Conservation (phyloP, 2,888 invertebrate species). For the Halocaridina rubra region DNA sequence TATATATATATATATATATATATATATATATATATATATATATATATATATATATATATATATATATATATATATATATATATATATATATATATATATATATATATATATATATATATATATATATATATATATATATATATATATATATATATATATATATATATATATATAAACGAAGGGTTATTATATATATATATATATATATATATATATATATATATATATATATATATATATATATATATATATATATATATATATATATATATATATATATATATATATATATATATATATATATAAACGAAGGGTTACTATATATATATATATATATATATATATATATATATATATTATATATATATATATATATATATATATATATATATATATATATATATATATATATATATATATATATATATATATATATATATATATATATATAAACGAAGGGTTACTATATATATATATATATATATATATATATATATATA, state of each 20-base stretch:
- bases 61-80: slow-evolving; percentile 4
- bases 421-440: not conserved
- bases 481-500: slow-evolving; percentile 3
- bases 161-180: slow-evolving; percentile 22
- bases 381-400: slow-evolving; percentile 30
- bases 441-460: no score
- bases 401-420: slow-evolving; percentile 33
- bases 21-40: not conserved
- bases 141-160: slow-evolving; percentile 14
- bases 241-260: slow-evolving; percentile 8
- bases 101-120: slow-evolving; percentile 24
- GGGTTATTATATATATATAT: not conserved
- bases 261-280: slow-evolving; percentile 8
- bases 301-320: no score
- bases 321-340: no score
- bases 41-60: not conserved
- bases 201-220: not conserved
- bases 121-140: slow-evolving; percentile 31
- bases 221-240: not conserved
- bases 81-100: slow-evolving; percentile 18
- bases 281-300: slow-evolving; percentile 2
- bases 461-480: no score
- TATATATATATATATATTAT: slow-evolving; percentile 20
- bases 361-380: slow-evolving; percentile 25
- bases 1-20: no score